Evolutionary conservation across 2,797 vertebrate genomes (phyloP).

Genomic region (Manis crassicaudata): DNA sequence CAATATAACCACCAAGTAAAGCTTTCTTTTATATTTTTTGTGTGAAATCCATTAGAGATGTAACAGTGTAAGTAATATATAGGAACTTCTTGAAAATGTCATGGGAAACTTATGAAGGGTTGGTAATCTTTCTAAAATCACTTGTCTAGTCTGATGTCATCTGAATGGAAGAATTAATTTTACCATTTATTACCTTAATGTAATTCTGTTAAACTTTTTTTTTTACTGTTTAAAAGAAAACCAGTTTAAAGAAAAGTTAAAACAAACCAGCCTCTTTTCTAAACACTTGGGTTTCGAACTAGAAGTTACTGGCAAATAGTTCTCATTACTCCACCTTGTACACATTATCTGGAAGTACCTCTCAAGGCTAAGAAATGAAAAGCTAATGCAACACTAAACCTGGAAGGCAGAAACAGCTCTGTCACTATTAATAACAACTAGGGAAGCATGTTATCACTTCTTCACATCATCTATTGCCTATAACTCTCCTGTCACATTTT

Average conservation of each 20-base stretch:
- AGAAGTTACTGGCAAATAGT: slow-evolving; percentile 22
- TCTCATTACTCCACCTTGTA: slow-evolving; percentile 6
- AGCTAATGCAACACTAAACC: slow-evolving; percentile 68
- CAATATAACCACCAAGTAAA: not conserved
- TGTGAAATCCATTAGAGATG: not conserved
- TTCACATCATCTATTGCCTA: not conserved
- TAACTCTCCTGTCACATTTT: not conserved
- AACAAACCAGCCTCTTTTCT: slow-evolving; percentile 14
- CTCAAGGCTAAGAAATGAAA: slow-evolving; percentile 37
- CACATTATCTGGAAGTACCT: not conserved
- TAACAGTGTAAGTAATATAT: not conserved
- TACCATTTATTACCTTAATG: not conserved
- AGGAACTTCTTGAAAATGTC: not conserved
- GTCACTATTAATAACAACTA: not conserved
- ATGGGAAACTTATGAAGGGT: not conserved
- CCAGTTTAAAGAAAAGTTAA: not conserved
- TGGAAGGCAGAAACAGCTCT: slow-evolving; percentile 53
- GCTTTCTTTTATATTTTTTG: not conserved
- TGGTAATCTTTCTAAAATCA: slow-evolving; percentile 4
- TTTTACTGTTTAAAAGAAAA: slow-evolving; percentile 34
- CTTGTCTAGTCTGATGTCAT: not conserved
- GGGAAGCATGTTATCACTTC: not conserved
- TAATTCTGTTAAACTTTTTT: not conserved
- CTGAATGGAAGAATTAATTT: slow-evolving; percentile 1
- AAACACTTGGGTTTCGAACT: slow-evolving; percentile 12